Evolutionary conservation across 35 echinoderm and acorn worm species (phyloP).

Genomic region (Anneissia japonica): DNA sequence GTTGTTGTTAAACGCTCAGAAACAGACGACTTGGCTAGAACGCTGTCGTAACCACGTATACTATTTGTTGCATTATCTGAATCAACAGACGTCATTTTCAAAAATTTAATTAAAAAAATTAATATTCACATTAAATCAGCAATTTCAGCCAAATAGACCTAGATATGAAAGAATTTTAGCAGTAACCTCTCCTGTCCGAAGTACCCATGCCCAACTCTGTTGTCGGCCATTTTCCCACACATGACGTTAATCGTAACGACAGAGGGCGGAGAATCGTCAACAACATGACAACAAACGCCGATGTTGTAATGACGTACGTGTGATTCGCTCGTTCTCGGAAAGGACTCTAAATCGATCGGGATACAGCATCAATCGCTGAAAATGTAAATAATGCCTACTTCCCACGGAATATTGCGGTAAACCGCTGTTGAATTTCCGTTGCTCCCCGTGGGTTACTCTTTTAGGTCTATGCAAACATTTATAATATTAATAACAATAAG

Average conservation of each 20-base stretch:
- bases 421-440: too few relatives aligned
- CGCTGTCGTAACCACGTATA: not conserved
- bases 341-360: too few relatives aligned
- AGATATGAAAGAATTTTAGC: not conserved
- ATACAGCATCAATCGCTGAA: too few relatives aligned
- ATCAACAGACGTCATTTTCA: not conserved
- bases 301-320: too few relatives aligned
- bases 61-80: not conserved
- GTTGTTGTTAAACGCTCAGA: not conserved
- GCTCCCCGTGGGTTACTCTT: too few relatives aligned
- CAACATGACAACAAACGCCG: not conserved
- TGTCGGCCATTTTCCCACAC: slow-evolving; percentile 1
- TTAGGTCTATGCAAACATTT: too few relatives aligned
- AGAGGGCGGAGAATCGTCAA: not conserved
- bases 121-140: not conserved
- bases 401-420: too few relatives aligned
- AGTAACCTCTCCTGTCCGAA: not conserved
- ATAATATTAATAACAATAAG: too few relatives aligned
- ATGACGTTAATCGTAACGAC: not conserved
- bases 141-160: not conserved
- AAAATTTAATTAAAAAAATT: not conserved
- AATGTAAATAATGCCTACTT: too few relatives aligned
- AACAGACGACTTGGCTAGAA: not conserved
- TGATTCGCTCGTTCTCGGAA: too few relatives aligned
- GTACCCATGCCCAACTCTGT: not conserved